Evolutionary conservation across 1,140 invertebrate genomes (phyloP), one percentile per base, ranked within the genome.

Genomic region (Portunus trituberculatus): DNA sequence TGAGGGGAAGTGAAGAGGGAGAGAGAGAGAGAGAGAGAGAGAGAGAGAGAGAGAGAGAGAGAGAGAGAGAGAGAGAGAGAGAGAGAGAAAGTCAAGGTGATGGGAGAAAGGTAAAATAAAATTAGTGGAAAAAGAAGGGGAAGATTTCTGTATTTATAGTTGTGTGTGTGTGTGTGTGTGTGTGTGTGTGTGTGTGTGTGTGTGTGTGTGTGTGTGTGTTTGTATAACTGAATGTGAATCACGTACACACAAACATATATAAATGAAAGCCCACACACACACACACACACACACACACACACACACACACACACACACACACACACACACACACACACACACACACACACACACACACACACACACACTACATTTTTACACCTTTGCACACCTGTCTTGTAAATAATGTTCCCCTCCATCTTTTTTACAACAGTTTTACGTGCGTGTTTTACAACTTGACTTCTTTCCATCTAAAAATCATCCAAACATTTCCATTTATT

Each of bases 31-130:
- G 39, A 39, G 39, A 48, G 28, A 39, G 87, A 39, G 87, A 88
- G 87, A 39, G 87, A 88, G 31, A 32, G 31, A 31, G 87, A 88
- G 87, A 88, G 87, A 88, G 87, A 88, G 87, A 88, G 87, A 88
- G 87, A 88, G 87, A 88, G 87, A 88, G 87, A 67, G 52, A 92
- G 91, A 92, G 52, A 92, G 91, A 92, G 91, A 92, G 91, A 92
- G 91, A 92, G 91, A 91, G 90, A 91, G 90, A 91, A 52, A 92
- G 91, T 76, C 52, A 92, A 52, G 67, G 91, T 76, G 91, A 76
- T 59, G 46, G 48, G 67, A n/a, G 46, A 28, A 76, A 31, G n/a
- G 52, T 76, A 45, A 92, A 59, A 92, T 39, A 92, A 91, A 14
- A 91, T 28, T 91, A 29, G 20, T 45, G 20, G 12, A 28, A 31